These are phyloP conservation scores for Campopleginae sp. DNA, from an alignment of 2,888 invertebrate genomes.

Conservation along the genomic window DNA sequence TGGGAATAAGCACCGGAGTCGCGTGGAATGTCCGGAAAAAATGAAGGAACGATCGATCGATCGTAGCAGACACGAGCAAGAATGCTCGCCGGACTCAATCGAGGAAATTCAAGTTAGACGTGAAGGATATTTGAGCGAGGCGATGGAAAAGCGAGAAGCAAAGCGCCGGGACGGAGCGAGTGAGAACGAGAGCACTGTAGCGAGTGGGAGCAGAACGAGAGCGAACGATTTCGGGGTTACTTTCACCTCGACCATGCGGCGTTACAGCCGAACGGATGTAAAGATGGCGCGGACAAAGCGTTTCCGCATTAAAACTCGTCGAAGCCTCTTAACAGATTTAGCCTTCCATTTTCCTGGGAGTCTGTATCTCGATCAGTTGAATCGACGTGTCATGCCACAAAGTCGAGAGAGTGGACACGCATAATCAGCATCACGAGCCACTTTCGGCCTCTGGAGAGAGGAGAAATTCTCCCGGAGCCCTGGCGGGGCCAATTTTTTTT, in stretches of 20 bases:
- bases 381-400: slow-evolving; percentile 21
- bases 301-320: slow-evolving; percentile 46
- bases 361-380: slow-evolving; percentile 1
- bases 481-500: slow-evolving; percentile 1
- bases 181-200: slow-evolving; percentile 5
- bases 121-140: slow-evolving; percentile 25
- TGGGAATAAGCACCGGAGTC: not conserved
- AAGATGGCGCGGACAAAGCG: slow-evolving; percentile 30
- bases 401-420: slow-evolving; percentile 16
- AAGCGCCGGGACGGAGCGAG: not conserved
- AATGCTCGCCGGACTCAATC: slow-evolving; percentile 36
- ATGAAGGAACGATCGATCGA: slow-evolving; percentile 47
- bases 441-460: slow-evolving; percentile 15
- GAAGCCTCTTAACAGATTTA: not conserved
- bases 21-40: slow-evolving; percentile 46
- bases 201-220: slow-evolving; percentile 7
- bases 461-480: slow-evolving; percentile 51
- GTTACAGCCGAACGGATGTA: slow-evolving; percentile 49
- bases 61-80: slow-evolving; percentile 19
- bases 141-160: not conserved
- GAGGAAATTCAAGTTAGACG: slow-evolving; percentile 49
- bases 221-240: slow-evolving; percentile 23
- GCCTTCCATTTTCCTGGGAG: not conserved
- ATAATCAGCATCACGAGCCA: slow-evolving; percentile 4
- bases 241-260: slow-evolving; percentile 57